Evolutionary conservation across 92 coral and sea anemone genomes (phyloP).

Genomic region (Parazoanthus atlanticus): DNA sequence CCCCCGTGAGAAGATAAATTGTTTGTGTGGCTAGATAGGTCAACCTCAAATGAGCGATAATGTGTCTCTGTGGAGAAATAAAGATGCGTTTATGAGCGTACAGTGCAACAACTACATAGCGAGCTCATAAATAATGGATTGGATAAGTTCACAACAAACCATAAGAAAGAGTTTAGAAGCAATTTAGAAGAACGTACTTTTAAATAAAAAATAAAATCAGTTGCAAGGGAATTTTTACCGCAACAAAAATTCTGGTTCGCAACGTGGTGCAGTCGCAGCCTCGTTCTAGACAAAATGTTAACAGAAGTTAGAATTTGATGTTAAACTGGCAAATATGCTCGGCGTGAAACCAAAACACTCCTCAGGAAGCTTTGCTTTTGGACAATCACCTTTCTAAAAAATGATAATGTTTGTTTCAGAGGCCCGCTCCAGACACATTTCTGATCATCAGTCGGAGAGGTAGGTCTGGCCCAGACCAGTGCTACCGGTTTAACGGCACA

Average conservation of each 20-base stretch:
- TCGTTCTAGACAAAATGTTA: background rate
- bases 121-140: background rate
- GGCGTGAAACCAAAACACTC: too few species aligned
- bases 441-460: slow-evolving; percentile 59
- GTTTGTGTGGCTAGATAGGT: background rate
- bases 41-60: background rate
- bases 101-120: background rate
- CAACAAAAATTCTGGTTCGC: background rate
- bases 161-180: background rate
- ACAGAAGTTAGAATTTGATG: background rate
- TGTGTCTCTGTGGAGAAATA: background rate
- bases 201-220: background rate
- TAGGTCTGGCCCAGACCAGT: slow-evolving; percentile 60
- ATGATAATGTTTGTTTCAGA: slow-evolving; percentile 23
- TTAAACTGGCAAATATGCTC: too few species aligned
- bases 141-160: background rate
- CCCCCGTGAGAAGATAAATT: background rate
- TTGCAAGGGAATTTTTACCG: background rate
- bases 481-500: slow-evolving; percentile 54
- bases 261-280: too few species aligned
- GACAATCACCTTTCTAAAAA: background rate
- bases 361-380: too few species aligned
- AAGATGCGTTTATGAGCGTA: background rate
- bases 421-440: slow-evolving; percentile 57
- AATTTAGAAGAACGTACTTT: too few species aligned